Base-by-base conservation (phyloP, 2,797 vertebrate species). In the Lycodopsis pacificus region DNA sequence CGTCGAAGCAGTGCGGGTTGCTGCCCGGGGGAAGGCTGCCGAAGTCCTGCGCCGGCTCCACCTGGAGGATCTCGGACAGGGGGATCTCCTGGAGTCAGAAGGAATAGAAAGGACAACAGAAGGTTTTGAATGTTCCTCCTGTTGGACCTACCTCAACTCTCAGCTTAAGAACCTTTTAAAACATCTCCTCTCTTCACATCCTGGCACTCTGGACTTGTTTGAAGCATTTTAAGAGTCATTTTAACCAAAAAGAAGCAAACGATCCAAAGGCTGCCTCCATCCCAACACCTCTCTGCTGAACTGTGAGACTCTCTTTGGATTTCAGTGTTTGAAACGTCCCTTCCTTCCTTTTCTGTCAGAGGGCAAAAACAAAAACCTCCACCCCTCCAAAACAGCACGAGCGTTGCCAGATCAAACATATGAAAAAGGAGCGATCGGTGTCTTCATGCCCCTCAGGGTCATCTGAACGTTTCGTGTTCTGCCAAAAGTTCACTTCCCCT, bases 51-150 rank as follows among this genome's bases (percentile, higher is more conserved):
- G 96, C 96, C 4, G 88, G 92, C 89, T 96, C 96, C 91, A 98
- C 95, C 88, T 96, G 96, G 27, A 98, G 96, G 94, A 98, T 97
- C 96, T 98, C 97, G 25, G 97, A 98, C 90, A 98, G 94, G 11
- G 97, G 97, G 90, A 98, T 97, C 95, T 98, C 97, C 97, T 98
- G 90, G 59, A 2, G 42, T 13, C 0, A 6, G 19, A 2, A 51
- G 0, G 19, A 1, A 51, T 1, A 49, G 3, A 25, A 49, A 17
- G 32, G 7, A 4, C 32, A 27, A 22, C 1, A 19, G 44, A 49
- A 62, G 7, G 20, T 58, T 20, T 32, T 11, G 4, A 38, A n/a
- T 1, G 2, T 4, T 36, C 5, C n/a, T 54, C 12, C 22, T 38
- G 27, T 19, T 32, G 10, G 42, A 44, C 15, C 0, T 0, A 38